Percentiles rank a stretch among this genome's conserved stretches.
Conservation (phyloP, 2,888 invertebrate genomes). For the Elegia similella region DNA sequence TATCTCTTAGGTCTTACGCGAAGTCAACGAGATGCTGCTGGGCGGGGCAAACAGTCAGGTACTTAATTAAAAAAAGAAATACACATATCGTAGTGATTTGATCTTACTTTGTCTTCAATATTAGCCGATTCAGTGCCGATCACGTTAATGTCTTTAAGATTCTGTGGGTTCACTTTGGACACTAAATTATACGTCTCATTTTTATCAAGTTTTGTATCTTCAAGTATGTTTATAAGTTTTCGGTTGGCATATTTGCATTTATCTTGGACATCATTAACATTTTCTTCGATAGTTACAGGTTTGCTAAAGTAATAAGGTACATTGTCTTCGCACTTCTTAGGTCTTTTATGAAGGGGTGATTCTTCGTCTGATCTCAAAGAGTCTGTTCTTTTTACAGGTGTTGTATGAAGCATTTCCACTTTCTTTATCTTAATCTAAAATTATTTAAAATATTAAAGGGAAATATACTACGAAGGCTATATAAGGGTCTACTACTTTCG, state of each 20-base stretch:
- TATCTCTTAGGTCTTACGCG: background rate
- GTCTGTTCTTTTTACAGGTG: slow-evolving; percentile 27
- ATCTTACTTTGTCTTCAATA: slow-evolving; percentile 11
- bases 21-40: too few species aligned
- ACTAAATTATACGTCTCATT: slow-evolving; percentile 49
- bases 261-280: slow-evolving; percentile 24
- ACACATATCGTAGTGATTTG: too few species aligned
- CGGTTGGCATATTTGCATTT: slow-evolving; percentile 47
- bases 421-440: slow-evolving; percentile 48
- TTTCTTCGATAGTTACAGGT: slow-evolving; percentile 25
- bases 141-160: slow-evolving; percentile 42
- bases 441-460: background rate
- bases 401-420: slow-evolving; percentile 32
- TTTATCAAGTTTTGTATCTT: slow-evolving; percentile 55
- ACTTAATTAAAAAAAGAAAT: too few species aligned
- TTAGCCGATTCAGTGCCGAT: slow-evolving; percentile 35
- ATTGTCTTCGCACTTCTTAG: slow-evolving; percentile 32
- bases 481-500: too few species aligned
- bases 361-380: slow-evolving; percentile 23
- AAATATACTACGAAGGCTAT: background rate
- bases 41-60: too few species aligned
- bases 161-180: slow-evolving; percentile 46
- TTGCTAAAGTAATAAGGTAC: slow-evolving; percentile 46
- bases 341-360: slow-evolving; percentile 28
- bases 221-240: slow-evolving; percentile 65